Evolutionary conservation across 1,140 invertebrate species (phyloP), one percentile per base, ranked within the genome.

Genomic region (Anagrus nilaparvatae): DNA sequence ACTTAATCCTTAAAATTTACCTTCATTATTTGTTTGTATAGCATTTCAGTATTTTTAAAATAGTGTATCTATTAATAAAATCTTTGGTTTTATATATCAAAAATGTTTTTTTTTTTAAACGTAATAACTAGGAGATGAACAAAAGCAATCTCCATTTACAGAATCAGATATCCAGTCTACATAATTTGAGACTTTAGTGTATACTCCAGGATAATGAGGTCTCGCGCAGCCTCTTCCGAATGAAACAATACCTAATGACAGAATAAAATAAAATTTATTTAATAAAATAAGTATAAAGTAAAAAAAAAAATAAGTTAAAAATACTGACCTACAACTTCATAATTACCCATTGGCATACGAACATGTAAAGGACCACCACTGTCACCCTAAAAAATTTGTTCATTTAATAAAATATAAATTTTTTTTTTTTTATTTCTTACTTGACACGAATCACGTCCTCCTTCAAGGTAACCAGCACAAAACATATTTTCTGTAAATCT

Each of bases 221-320:
- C 78, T 63, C 0, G 78, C 84, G 53, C 84, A 87, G 0, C 83
- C 82, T 30, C 79, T 68, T 0, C 87, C 88, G 82, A 85, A 85
- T 0, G 81, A 82, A 3, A 83, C 79, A 2, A 84, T 70, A n/a
- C 76, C 77, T 75, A 30, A 30, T 18, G 13, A 12, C 33, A 17
- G 9, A 34, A 25, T n/a, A 10, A 24, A 5, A 20, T 13, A 19
- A 28, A 21, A 4, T 21, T 21, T 12, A 21, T 35, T 4, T n/a
- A 19, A 6, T 4, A 20, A 35, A 35, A 13, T 37, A 3, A n/a
- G 23, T 9, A 17, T 35, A 13, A 17, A 24, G 24, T 35, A 14
- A 35, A 21, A 35, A 3, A 35, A 23, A 23, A 21, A 10, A 5
- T 24, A n/a, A 10, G n/a, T n/a, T n/a, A 13, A 9, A 14, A 47